A percentile compares a stretch with the other conserved stretches of the same genome.
Evolutionary conservation across 2,797 vertebrate species (phyloP).

Genomic region (Leuciscus waleckii): DNA sequence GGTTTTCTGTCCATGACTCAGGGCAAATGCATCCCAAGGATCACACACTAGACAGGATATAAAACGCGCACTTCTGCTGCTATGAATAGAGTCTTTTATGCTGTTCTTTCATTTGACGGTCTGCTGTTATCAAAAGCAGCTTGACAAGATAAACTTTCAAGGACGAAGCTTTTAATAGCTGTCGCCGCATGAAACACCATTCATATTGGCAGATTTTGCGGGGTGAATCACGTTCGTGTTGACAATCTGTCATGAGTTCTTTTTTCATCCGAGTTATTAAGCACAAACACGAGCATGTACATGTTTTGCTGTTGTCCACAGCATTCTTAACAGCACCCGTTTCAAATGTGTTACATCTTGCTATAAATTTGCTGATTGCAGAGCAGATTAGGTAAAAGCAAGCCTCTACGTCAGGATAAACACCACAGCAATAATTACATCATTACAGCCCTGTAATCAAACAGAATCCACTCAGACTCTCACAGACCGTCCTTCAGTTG

Average conservation of each 20-base stretch:
- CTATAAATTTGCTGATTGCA: conserved; percentile 18
- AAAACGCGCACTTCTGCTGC: conserved; percentile 28
- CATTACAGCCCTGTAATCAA: conserved; percentile 12
- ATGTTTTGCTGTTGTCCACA: conserved; percentile 32
- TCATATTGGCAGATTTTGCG: conserved; percentile 28
- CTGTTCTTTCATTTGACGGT: conserved; percentile 16
- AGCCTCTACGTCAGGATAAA: conserved; percentile 9
- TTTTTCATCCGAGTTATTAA: conserved; percentile 33
- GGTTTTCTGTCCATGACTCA: conserved; percentile 1
- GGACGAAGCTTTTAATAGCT: conserved; percentile 45
- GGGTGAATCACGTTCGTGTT: conserved; percentile 47
- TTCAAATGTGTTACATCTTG: conserved; percentile 5
- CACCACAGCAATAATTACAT: conserved; percentile 13
- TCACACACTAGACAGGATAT: conserved; percentile 20
- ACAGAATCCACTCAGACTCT: conserved; percentile 18
- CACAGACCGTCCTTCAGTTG: conserved; percentile 13
- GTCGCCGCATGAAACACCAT: conserved; percentile 29
- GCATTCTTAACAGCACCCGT: not conserved
- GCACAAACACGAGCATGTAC: conserved; percentile 12
- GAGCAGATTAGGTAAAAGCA: not conserved
- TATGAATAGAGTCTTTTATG: conserved; percentile 28
- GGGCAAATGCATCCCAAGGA: conserved; percentile 25
- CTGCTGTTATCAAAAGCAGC: conserved; percentile 36
- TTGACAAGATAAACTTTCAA: conserved; percentile 36
- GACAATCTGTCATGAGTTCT: conserved; percentile 44